Evolutionary conservation across 2,888 invertebrate species (phyloP), one percentile per base, ranked within the genome.

Genomic region (Drosophila testacea): DNA sequence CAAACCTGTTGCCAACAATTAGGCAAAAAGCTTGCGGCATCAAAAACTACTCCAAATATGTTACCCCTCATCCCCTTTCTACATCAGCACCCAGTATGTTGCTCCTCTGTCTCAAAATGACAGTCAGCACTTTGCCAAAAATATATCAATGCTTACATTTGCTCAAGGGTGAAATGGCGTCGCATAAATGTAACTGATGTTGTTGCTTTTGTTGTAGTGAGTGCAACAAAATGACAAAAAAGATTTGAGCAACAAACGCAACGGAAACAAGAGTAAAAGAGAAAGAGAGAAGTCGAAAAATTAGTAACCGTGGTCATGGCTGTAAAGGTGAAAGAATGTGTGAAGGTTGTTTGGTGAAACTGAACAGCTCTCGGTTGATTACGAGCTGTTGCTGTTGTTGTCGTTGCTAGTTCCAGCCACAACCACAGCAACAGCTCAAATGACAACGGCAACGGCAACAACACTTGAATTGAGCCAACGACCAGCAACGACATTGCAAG

Each of bases 401-500:
- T 10, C n/a, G 46, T 28, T 54, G 39, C 30, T 10, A 66, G 55
- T 52, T 54, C 66, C 68, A 69, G 72, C 52, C 55, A 47, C 50
- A 67, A 28, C 61, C 39, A 60, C 55, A 75, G 34, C 70, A 34
- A 56, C 61, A 69, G 79, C 82, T 82, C 88, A 54, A 69, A 73
- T 83, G 78, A 72, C 78, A 74, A 64, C 59, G 69, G 55, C 54
- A 30, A 63, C 67, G 48, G 47, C 64, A 48, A 59, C 64, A 64
- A 72, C 75, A 85, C 82, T 80, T 86, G 70, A 88, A 89, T 77
- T 91, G 89, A 90, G 91, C 86, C 90, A 91, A 91, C 90, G 91
- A 92, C 92, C 92, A 91, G 90, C 92, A 89, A 92, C 91, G 92
- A 88, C 92, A 92, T 92, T 92, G 92, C 91, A 92, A 92, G 92